A percentile compares a stretch with the other conserved stretches of the same genome.
Conservation (phyloP, 2,113 vertebrate species). For the Mesitornis unicolor region DNA sequence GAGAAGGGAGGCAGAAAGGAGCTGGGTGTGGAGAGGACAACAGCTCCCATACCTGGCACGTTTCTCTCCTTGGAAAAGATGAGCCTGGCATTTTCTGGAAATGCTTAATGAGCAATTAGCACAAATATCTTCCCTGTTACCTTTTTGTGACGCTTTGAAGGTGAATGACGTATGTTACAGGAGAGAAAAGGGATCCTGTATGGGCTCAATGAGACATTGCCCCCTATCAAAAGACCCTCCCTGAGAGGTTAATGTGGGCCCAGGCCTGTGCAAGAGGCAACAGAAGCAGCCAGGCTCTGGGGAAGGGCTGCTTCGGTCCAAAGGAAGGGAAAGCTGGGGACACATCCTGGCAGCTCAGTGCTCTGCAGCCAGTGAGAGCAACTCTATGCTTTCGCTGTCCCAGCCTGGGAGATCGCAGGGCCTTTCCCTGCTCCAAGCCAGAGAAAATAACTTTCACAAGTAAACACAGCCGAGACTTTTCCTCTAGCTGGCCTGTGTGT, state of each 20-base stretch:
- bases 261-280: background rate
- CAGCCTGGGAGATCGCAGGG: background rate
- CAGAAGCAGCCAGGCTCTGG: background rate
- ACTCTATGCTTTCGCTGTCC: background rate
- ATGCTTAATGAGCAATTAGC: background rate
- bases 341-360: accelerated
- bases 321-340: background rate
- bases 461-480: background rate
- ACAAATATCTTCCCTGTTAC: background rate
- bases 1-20: background rate
- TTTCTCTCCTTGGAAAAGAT: background rate
- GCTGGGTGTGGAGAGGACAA: background rate
- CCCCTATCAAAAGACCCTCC: background rate
- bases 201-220: background rate
- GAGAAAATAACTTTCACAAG: background rate
- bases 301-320: background rate
- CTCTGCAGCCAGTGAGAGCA: background rate
- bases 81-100: background rate
- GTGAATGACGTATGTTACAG: background rate
- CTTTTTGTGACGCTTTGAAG: background rate
- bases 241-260: background rate
- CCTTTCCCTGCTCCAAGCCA: background rate
- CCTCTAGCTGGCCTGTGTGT: accelerated
- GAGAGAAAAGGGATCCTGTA: background rate
- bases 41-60: background rate